These are phyloP conservation scores for Ctenopoma multispine DNA, from an alignment of 2,797 vertebrate species.

Conservation along the genomic window DNA sequence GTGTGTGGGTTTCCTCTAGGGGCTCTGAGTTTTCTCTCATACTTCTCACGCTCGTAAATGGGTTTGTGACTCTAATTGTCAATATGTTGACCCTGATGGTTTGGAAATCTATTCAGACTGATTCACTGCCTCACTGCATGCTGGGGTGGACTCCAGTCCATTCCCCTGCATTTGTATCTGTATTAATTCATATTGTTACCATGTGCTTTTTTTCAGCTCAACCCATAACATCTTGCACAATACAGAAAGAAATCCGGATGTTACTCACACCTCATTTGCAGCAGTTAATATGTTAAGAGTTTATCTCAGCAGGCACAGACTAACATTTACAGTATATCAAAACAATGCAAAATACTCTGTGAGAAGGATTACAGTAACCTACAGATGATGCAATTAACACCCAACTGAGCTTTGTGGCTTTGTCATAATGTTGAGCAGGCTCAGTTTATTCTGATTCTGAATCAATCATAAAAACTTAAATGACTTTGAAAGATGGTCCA, in stretches of 20 bases:
- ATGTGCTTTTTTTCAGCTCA: neutral
- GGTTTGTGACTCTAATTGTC: constrained; percentile 29
- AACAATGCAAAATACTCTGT: neutral
- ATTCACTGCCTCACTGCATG: constrained; percentile 23
- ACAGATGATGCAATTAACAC: no score
- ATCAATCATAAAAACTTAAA: no score
- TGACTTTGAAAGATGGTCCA: no score
- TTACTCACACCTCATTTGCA: neutral
- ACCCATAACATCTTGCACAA: neutral
- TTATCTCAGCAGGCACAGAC: neutral
- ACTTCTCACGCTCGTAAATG: constrained; percentile 46
- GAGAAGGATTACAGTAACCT: no score
- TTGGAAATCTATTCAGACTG: constrained; percentile 33
- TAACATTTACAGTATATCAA: neutral
- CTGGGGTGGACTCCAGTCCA: constrained; percentile 4
- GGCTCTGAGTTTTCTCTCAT: constrained; percentile 29
- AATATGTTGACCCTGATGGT: constrained; percentile 44
- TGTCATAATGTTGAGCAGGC: no score
- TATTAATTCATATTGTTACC: neutral
- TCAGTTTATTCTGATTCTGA: no score
- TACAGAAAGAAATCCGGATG: neutral
- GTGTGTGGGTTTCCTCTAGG: constrained; percentile 35
- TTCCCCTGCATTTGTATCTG: neutral
- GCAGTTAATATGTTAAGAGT: neutral
- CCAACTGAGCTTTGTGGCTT: no score